Percentiles rank a stretch among this genome's conserved stretches.
These are phyloP conservation scores for Peromyscus attwateri DNA, from an alignment of 2,797 vertebrate genomes.

Conservation along the genomic window DNA sequence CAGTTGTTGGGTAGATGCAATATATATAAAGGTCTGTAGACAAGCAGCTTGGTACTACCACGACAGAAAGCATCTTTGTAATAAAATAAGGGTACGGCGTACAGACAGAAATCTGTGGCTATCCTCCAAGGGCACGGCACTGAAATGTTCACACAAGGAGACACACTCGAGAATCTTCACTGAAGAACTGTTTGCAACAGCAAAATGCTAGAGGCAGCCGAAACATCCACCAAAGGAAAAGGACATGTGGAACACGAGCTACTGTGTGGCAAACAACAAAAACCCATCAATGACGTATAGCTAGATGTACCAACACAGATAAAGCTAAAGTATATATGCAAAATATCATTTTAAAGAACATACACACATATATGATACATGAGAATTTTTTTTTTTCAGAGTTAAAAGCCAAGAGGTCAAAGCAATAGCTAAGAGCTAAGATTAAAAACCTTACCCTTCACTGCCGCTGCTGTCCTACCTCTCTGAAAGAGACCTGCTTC, in stretches of 20 bases:
- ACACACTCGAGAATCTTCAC: background rate
- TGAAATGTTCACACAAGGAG: background rate
- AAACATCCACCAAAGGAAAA: background rate
- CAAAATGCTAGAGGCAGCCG: slow-evolving; percentile 19
- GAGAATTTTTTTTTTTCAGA: too few species aligned
- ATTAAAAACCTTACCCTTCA: too few species aligned
- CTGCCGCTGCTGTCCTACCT: too few species aligned
- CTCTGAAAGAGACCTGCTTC: too few species aligned
- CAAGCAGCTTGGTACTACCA: background rate
- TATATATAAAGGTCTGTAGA: background rate
- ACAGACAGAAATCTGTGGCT: background rate
- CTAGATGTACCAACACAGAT: background rate
- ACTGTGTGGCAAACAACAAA: background rate
- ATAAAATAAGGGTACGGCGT: background rate
- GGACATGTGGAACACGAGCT: background rate
- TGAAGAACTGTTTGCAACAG: background rate
- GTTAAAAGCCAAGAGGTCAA: too few species aligned
- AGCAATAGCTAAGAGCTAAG: too few species aligned
- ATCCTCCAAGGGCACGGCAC: background rate
- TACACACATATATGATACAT: background rate
- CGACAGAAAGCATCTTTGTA: background rate
- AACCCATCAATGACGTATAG: background rate
- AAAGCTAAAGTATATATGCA: background rate
- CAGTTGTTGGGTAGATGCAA: slow-evolving; percentile 45
- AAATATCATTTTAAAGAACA: slow-evolving; percentile 4